A percentile compares a stretch with the other conserved stretches of the same genome.
Conservation (phyloP, 2,113 vertebrate species). For the Porphyrio hochstetteri region DNA sequence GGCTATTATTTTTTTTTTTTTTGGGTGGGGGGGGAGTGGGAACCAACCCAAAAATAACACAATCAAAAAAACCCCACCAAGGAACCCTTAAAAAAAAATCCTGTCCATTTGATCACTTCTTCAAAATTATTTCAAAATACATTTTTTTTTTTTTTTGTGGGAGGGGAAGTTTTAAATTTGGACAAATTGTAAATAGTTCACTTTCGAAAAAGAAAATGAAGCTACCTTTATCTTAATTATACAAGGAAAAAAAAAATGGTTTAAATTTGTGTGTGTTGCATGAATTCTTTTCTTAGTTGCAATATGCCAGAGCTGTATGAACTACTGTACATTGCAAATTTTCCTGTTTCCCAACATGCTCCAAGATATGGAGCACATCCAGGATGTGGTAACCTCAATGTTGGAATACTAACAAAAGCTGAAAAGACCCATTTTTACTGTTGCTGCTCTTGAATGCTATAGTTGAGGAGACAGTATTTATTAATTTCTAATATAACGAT, state of each 20-base stretch:
- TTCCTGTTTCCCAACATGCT: background rate
- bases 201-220: no score
- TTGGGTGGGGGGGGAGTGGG: no score
- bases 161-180: background rate
- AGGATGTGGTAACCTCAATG: background rate
- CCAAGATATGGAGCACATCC: background rate
- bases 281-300: background rate
- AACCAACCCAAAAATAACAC: no score
- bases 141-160: background rate
- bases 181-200: background rate
- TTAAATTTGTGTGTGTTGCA: background rate
- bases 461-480: background rate
- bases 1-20: no score
- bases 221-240: background rate
- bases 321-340: background rate
- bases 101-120: background rate
- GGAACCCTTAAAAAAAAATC: background rate
- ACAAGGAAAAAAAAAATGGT: background rate
- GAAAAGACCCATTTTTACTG: background rate
- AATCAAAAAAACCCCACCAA: background rate
- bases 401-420: background rate
- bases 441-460: background rate
- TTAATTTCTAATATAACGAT: background rate
- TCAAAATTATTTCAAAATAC: background rate
- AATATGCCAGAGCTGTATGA: background rate